Evolutionary conservation across 2,113 vertebrate genomes (phyloP), one percentile per base, ranked within the genome.

Genomic region (Nerophis lumbriciformis): DNA sequence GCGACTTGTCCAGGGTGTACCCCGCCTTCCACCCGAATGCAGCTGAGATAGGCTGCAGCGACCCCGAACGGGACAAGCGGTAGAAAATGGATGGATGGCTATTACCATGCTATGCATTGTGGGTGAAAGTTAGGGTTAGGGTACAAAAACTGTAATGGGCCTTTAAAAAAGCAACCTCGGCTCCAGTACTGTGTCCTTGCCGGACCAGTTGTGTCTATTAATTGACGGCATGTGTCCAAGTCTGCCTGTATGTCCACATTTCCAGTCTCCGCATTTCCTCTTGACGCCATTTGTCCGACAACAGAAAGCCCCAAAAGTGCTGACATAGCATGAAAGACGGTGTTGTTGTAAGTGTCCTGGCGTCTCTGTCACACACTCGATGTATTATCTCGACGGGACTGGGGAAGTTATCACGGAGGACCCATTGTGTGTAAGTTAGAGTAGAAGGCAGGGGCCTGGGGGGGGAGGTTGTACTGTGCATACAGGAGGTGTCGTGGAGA

Each of bases 401-500:
- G 71, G 75, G 89, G 83, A 87, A 85, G 83, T 85, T 83, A 86
- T 86, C 84, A 76, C 72, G 77, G 78, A 69, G 72, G 72, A 78
- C 66, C 82, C 66, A 89, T 89, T 90, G 88, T 89, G 76, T 86
- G 77, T 58, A 21, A 56, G 61, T 52, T 16, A 77, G 77, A 72
- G 64, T 61, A 63, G 68, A 57, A 62, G 54, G 37, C 9, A n/a
- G 10, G n/a, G 28, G 28, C 3, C 28, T 28, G 28, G 38, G 8
- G 66, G 71, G 61, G 8, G 10, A 12, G 78, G 71, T 69, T 78
- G 51, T 55, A 39, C 51, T 65, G 87, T 85, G 88, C 84, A 86
- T 77, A 84, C 85, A 93, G 90, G 88, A 92, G 92, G 90, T 83
- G 87, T 89, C 82, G 79, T 85, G 83, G 84, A 88, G 83, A 75